Evolutionary conservation across 2,888 invertebrate genomes (phyloP).

Genomic region (Ophion slaviceki): DNA sequence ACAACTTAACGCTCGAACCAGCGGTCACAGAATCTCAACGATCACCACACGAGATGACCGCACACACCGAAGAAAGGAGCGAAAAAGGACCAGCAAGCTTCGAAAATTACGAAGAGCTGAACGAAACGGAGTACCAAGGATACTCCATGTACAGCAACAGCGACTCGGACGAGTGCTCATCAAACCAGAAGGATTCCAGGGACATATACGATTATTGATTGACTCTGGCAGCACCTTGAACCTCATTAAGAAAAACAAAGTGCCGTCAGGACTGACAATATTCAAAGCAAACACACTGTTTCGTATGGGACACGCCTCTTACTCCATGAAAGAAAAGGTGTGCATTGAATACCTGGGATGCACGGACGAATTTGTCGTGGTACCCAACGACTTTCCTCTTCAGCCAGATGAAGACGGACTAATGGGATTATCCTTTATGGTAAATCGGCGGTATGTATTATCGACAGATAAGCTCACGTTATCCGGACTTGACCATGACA

Average conservation of each 20-base stretch:
- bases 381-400: background rate
- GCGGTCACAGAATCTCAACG: background rate
- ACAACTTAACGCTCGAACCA: slow-evolving; percentile 3
- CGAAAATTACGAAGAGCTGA: slow-evolving; percentile 21
- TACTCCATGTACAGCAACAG: slow-evolving; percentile 15
- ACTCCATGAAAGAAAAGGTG: background rate
- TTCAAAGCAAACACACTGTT: background rate
- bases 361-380: background rate
- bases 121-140: slow-evolving; percentile 8
- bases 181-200: slow-evolving; percentile 17
- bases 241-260: slow-evolving; percentile 19
- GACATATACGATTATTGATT: background rate
- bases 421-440: background rate
- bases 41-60: background rate
- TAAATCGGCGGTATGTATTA: background rate
- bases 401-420: background rate
- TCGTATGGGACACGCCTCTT: background rate
- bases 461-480: background rate
- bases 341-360: background rate
- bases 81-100: slow-evolving; percentile 10
- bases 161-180: slow-evolving; percentile 12
- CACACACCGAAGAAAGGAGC: background rate
- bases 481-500: background rate
- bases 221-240: slow-evolving; percentile 14
- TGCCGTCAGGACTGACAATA: background rate